Conservation (phyloP, 2,888 invertebrate species). For the Caenorhabditis japonica region DNA sequence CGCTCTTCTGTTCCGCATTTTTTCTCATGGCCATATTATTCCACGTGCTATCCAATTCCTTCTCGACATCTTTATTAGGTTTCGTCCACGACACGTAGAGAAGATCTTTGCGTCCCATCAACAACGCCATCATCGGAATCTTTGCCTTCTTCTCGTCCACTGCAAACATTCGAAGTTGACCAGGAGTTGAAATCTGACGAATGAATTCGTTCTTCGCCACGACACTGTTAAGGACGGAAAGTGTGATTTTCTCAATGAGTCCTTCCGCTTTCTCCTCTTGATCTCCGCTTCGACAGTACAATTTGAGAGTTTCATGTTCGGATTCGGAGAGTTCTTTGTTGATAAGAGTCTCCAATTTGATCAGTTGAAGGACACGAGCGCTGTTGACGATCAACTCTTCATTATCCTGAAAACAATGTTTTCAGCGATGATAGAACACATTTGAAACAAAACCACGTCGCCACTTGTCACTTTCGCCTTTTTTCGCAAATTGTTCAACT, state of each 20-base stretch:
- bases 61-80: constrained; percentile 8
- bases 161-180: constrained; percentile 8
- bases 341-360: constrained; percentile 1
- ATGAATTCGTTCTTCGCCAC: constrained; percentile 1
- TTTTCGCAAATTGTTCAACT: background rate
- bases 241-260: background rate
- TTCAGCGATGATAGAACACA: too few relatives aligned
- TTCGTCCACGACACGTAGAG: constrained; percentile 1
- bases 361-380: constrained; percentile 4
- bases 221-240: background rate
- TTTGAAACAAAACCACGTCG: too few relatives aligned
- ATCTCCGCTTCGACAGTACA: constrained; percentile 12
- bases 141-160: constrained; percentile 14
- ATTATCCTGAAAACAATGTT: background rate
- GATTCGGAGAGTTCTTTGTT: background rate
- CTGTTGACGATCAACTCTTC: background rate
- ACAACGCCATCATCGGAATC: constrained; percentile 5
- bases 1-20: too few relatives aligned
- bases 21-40: background rate
- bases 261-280: constrained; percentile 5
- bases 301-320: background rate
- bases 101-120: constrained; percentile 1
- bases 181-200: constrained; percentile 2
- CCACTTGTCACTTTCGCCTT: constrained; percentile 1
- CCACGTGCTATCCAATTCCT: background rate